Evolutionary conservation across 2,797 vertebrate species (phyloP).

Genomic region (Trematomus bernacchii): DNA sequence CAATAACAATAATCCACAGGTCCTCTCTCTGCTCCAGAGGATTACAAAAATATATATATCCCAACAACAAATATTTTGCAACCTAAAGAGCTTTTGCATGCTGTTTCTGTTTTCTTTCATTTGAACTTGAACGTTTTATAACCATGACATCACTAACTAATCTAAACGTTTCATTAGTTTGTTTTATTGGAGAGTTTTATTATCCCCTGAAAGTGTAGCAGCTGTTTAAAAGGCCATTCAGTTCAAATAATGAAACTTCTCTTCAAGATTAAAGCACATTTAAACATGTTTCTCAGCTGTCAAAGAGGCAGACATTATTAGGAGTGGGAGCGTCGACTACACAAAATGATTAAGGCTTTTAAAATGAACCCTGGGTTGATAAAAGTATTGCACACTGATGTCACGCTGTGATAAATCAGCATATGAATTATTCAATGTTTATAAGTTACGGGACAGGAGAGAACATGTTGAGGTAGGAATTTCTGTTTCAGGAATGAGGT

Average conservation of each 20-base stretch:
- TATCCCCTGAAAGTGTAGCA: conserved; percentile 9
- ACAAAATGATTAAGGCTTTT: conserved; percentile 1
- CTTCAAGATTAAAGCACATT: no score
- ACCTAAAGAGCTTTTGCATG: no score
- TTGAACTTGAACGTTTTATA: background rate
- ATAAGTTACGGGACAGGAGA: conserved; percentile 1
- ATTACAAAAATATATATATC: no score
- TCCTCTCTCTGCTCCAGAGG: no score
- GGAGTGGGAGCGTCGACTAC: background rate
- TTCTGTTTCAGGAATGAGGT: background rate
- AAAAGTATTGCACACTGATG: background rate
- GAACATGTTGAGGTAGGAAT: background rate
- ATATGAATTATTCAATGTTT: background rate
- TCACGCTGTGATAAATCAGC: background rate
- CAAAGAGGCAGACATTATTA: background rate
- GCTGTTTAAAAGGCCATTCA: background rate
- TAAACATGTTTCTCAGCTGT: conserved; percentile 3
- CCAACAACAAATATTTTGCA: no score
- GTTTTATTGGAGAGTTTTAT: conserved; percentile 16
- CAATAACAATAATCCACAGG: no score
- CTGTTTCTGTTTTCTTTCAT: no score
- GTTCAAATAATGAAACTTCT: background rate
- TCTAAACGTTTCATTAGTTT: background rate
- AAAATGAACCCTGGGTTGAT: conserved; percentile 3
- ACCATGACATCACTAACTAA: background rate